Base-by-base conservation (phyloP, 2,797 vertebrate species). In the Mus caroli region DNA sequence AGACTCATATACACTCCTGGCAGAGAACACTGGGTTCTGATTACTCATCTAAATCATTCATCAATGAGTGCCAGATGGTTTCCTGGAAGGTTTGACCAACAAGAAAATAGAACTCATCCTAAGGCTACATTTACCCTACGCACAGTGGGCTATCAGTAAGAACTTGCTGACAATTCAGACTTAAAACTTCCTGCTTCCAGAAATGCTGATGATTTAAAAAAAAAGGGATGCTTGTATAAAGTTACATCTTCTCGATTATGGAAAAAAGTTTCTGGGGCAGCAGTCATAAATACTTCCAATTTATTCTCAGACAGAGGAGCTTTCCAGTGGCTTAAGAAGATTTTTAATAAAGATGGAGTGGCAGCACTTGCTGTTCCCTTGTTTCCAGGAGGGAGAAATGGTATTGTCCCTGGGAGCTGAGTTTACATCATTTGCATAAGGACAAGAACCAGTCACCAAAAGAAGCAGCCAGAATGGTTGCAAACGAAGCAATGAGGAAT, bases 161-260 rank as follows among this genome's bases (percentile, higher is more conserved):
- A 91, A 97, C 78, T 91, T 92, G 78, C 75, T 91, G 89, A 96
- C 71, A 86, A 91, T 87, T 52, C 62, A 79, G 77, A 94, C 67
- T 92, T 92, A 85, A 94, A 94, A 73, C 69, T 67, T 95, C 88
- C 64, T 84, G 52, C 77, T 93, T 94, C 83, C 56, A 50, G 76
- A 91, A 96, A 92, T 79, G 46, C 40, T 96, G n/a, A 95, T 88
- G 88, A 92, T 82, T 82, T 13, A 64, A 28, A 64, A 93, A 92
- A 92, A 62, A 95, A 80, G 40, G 83, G 71, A 69, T 8, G 40
- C 50, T 78, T 76, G 69, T 1, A 19, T 26, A 92, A 95, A 91
- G 89, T 52, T 71, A n/a, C 22, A 15, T 87, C 43, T 83, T 91
- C 58, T 60, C 15, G 20, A 64, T 26, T 26, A 78, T 34, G 75